Base-by-base conservation (phyloP, 2,113 vertebrate genomes). In the Illadopsis cleaveri region DNA sequence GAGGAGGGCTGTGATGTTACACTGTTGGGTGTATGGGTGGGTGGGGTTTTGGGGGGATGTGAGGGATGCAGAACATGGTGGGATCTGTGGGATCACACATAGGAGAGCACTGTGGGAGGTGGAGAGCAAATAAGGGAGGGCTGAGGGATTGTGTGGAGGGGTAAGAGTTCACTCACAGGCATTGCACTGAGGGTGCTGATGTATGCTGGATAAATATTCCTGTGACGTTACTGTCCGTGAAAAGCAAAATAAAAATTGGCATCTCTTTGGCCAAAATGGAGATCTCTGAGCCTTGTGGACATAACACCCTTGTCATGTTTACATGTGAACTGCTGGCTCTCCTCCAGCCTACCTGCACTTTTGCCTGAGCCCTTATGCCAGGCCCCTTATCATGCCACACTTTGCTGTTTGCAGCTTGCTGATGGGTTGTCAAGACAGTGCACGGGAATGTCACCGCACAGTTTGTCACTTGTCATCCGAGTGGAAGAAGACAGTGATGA, bases 361-460 rank as follows among this genome's bases (percentile, higher is more conserved):
- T 58, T 6, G 1, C 42, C 37, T 37, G 19, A 83, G 71, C 40
- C 2, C 8, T 70, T 70, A 11, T 70, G 51, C 85, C 90, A 94
- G 69, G 83, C 38, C 69, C 57, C 61, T 95, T n/a, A 58, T 53
- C 71, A 40, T 56, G 79, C 48, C 66, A 64, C 44, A 21, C 76
- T 89, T 51, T n/a, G 51, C 80, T 93, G 90, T 88, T 93, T 90
- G 94, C 93, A 96, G 90, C 76, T 88, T 86, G 58, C 64, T 93
- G 93, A 93, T 77, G 90, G 71, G 50, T 38, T 97, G 95, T 93
- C 93, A 94, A 56, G 92, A 23, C 42, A 40, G 71, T n/a, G 82
- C 79, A 70, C 0, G 0, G 75, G 54, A 77, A 73, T 31, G 88
- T 94, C 92, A 86, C 64, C 0, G 0, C 0, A 0, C 44, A 23